phyloP scores from a whole-genome alignment of 2,797 vertebrate species.

The Neolamprologus multifasciatus region DNA sequence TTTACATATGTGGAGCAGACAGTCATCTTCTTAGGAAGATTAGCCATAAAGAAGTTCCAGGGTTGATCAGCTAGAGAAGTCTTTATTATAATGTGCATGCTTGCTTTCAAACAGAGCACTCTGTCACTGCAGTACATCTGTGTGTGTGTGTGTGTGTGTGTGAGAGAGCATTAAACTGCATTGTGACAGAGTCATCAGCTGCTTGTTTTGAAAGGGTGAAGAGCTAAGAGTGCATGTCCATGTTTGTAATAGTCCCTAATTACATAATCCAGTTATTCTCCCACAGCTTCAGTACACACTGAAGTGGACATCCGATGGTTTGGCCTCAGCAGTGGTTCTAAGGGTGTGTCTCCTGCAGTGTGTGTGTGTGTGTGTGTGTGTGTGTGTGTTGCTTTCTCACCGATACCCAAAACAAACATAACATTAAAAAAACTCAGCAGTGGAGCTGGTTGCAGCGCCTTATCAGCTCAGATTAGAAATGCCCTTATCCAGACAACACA shows the following conservation, averaged over 20 bases:
- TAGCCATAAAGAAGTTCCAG: background rate
- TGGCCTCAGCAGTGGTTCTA: background rate
- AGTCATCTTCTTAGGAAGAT: conserved; percentile 15
- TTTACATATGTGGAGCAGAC: conserved; percentile 1
- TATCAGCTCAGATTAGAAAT: conserved; percentile 20
- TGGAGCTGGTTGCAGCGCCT: background rate
- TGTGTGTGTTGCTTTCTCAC: background rate
- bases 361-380: background rate
- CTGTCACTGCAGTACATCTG: background rate
- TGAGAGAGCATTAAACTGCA: background rate
- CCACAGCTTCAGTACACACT: conserved; percentile 11
- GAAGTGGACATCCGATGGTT: background rate
- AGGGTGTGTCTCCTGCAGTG: too few species aligned
- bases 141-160: background rate
- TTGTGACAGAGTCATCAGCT: background rate
- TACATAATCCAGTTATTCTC: conserved; percentile 40
- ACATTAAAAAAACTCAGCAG: conserved; percentile 3
- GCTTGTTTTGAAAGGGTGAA: background rate
- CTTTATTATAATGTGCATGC: background rate
- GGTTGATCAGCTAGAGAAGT: background rate
- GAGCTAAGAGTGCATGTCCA: background rate
- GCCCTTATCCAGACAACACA: background rate
- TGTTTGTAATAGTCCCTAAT: conserved; percentile 1
- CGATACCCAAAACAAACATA: conserved; percentile 29
- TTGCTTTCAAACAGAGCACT: background rate